phyloP scores from a whole-genome alignment of 37 sponge, comb jelly and placozoan species.

The Haliclona indistincta region DNA sequence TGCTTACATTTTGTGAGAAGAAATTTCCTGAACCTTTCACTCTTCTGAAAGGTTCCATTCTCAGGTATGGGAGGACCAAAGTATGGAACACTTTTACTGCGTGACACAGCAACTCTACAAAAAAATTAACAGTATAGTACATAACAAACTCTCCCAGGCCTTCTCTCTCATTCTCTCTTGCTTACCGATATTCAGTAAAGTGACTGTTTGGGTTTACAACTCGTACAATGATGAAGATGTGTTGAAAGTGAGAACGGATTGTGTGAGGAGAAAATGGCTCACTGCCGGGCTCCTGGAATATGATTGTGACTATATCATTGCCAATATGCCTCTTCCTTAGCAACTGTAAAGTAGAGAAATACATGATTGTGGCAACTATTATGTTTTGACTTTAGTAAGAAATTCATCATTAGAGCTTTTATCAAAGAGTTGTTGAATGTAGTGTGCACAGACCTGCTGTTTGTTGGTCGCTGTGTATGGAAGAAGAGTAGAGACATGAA shows the following conservation, averaged over 20 bases:
- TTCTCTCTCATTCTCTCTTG: background rate
- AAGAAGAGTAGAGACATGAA: slow-evolving; percentile 93
- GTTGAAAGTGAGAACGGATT: slow-evolving; percentile 96
- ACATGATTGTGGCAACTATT: slow-evolving; percentile 3
- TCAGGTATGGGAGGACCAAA: slow-evolving; percentile 91
- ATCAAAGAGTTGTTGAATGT: background rate
- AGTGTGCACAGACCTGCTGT: slow-evolving; percentile 75
- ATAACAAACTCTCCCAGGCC: background rate
- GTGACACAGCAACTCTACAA: slow-evolving; percentile 85
- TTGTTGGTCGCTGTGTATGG: slow-evolving; percentile 80
- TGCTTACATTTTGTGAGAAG: slow-evolving; percentile 88
- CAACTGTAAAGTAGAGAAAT: slow-evolving; percentile 43
- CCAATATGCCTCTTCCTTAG: slow-evolving; percentile 97
- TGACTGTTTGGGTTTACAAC: slow-evolving; percentile 49
- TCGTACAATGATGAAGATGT: slow-evolving; percentile 92
- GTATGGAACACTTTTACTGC: slow-evolving; percentile 74
- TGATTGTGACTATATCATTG: slow-evolving; percentile 96
- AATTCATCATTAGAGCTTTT: background rate
- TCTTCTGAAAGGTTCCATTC: slow-evolving; percentile 72
- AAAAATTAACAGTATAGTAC: background rate
- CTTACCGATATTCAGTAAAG: slow-evolving; percentile 67
- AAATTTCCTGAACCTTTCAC: slow-evolving; percentile 81
- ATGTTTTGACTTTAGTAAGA: background rate
- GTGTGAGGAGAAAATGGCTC: slow-evolving; percentile 76
- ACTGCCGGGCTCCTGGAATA: slow-evolving; percentile 93